Evolutionary conservation across 2,797 vertebrate species (phyloP), one percentile per base, ranked within the genome.

Genomic region (Coluber constrictor): DNA sequence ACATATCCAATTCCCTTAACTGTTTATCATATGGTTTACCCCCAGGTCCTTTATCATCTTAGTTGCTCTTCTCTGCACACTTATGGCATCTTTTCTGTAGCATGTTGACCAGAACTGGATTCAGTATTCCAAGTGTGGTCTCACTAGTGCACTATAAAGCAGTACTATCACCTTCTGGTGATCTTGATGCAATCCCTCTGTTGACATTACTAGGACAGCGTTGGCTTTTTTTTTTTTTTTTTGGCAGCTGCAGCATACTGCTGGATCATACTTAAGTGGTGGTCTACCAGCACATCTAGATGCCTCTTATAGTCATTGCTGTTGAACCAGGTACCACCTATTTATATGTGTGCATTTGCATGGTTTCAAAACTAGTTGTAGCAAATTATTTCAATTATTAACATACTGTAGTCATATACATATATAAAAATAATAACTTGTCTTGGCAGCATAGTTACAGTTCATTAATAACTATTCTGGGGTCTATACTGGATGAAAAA

Each of bases 321-420:
- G 29, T 16, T 66, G 63, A 66, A 66, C 29, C 29, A 66, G 63
- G 29, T 66, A 66, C 29, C 5, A n/a, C 29, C 63, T 15, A 15
- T 66, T 66, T 66, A n/a, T 29, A 63, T n/a, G 63, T n/a, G 63
- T 66, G 29, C 63, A 66, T 66, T n/a, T 66, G 63, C 12, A 63
- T 55, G 63, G 13, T 55, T 92, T 92, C 43, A 63, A 54, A 92
- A 61, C 13, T 61, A 29, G 4, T 66, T 29, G 16, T 74, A 93
- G 90, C n/a, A 94, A 94, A 95, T 93, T 94, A 92, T 56, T 95
- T 94, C 5, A 43, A 87, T 94, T 93, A 90, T 94, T 95, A 94
- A 91, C 59, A 94, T 87, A n/a, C 12, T 66, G 63, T 66, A 63
- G 43, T 32, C 13, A 70, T 51, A 70, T 20, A 54, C 54, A 92